A percentile compares a stretch with the other conserved stretches of the same genome.
phyloP scores from a whole-genome alignment of 2,888 invertebrate genomes.

The Deroplatys truncata region DNA sequence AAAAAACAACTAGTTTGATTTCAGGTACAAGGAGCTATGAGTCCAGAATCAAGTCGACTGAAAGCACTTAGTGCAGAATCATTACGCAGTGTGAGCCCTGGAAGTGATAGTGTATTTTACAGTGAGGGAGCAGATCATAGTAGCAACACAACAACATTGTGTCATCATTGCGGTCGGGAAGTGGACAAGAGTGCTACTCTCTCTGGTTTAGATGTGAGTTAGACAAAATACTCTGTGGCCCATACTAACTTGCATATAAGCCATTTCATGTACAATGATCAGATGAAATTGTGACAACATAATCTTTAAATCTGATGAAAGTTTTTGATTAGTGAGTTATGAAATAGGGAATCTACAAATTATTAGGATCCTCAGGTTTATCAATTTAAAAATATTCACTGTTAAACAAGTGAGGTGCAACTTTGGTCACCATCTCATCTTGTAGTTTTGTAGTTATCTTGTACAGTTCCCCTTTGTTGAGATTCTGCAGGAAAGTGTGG shows the following conservation, averaged over 20 bases:
- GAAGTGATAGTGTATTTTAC: constrained; percentile 87
- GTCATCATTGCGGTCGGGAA: constrained; percentile 80
- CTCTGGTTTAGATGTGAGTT: constrained; percentile 25
- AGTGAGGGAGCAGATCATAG: constrained; percentile 58
- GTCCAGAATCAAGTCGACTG: constrained; percentile 51
- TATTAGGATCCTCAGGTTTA: too few relatives aligned
- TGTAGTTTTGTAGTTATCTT: too few relatives aligned
- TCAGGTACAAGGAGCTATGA: constrained; percentile 35
- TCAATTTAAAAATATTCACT: too few relatives aligned
- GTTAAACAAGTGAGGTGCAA: too few relatives aligned
- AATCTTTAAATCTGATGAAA: neutral
- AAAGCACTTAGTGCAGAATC: constrained; percentile 86
- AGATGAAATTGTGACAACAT: neutral
- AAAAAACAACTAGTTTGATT: neutral
- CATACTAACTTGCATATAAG: neutral
- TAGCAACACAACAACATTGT: constrained; percentile 42
- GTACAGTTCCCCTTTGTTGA: too few relatives aligned
- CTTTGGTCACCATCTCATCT: too few relatives aligned
- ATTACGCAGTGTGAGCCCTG: constrained; percentile 82
- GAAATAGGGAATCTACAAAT: neutral
- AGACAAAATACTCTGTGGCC: too few relatives aligned
- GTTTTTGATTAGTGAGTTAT: neutral
- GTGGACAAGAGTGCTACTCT: constrained; percentile 50
- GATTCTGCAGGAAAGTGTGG: too few relatives aligned
- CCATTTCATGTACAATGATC: neutral